Base-by-base conservation (phyloP, 2,797 vertebrate genomes). In the Malurus splendens region DNA sequence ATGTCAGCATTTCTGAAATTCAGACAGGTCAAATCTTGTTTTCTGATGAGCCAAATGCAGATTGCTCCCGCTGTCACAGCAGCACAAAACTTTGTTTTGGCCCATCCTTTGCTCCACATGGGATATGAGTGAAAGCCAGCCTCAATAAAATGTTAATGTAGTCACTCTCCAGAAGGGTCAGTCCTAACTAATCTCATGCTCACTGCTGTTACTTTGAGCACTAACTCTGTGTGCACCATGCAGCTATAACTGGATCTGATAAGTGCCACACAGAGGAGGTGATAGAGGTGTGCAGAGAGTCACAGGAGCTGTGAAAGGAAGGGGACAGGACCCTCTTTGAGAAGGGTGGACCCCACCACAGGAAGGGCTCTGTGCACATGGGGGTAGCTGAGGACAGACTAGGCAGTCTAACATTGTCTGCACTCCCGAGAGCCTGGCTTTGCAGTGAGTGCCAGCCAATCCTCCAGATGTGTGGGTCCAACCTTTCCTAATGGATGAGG, bases 111-210 rank as follows among this genome's bases (percentile, higher is more conserved):
- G 22, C 42, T 80, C 67, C 67, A 47, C 3, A 1, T 71, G 71
- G 30, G 44, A 82, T 65, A 47, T 25, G 54, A 84, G 18, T 82
- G 83, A 86, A 85, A 82, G 66, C 59, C 30, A 78, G 18, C 18
- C 61, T 74, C 33, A 47, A 30, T 59, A 80, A 89, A 78, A 62
- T 25, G 4, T 66, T 70, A 54, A 67, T 39, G 38, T 47, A 88
- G 62, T 93, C 80, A 27, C 16, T 84, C 55, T 84, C 57, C 19
- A 55, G 59, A 67, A 50, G 89, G 76, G 89, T 71, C 64, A 89
- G 88, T 75, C 6, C 13, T 70, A 94, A 84, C 87, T 80, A 90
- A 85, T 78, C 70, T 89, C 41, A 44, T 20, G 60, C 42, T 75
- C 0, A 0, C 62, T 20, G 15, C 59, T 67, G 60, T 39, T 90